Evolutionary conservation across 2,888 invertebrate genomes (phyloP).

Genomic region (Chrysina gloriosa): DNA sequence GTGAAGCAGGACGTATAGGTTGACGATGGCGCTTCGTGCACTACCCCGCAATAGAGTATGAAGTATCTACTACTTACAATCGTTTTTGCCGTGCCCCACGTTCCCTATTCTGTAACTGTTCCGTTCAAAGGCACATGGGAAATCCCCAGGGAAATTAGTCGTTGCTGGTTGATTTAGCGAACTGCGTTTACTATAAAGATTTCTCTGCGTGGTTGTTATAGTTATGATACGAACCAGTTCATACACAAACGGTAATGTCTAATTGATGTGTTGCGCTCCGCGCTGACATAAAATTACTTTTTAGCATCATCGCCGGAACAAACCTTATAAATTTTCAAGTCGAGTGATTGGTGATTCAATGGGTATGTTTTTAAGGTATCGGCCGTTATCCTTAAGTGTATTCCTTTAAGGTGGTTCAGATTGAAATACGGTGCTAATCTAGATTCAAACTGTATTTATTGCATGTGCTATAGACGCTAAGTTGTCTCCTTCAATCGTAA

Average conservation of each 20-base stretch:
- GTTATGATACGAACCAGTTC: conserved; percentile 23
- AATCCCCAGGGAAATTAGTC: conserved; percentile 32
- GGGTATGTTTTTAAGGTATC: no score
- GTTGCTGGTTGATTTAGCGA: conserved; percentile 15
- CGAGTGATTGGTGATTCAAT: background rate
- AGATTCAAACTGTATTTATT: background rate
- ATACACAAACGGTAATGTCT: conserved; percentile 31
- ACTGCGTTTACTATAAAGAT: conserved; percentile 19
- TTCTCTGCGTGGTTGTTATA: conserved; percentile 17
- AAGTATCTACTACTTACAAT: conserved; percentile 6
- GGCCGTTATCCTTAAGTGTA: no score
- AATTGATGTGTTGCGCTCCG: conserved; percentile 25
- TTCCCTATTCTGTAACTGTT: background rate
- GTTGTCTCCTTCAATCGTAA: no score
- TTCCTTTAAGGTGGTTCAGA: background rate
- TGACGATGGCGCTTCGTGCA: conserved; percentile 6
- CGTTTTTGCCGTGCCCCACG: background rate
- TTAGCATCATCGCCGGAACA: conserved; percentile 14
- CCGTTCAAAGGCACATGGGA: conserved; percentile 4
- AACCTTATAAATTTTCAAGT: conserved; percentile 10
- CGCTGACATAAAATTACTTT: conserved; percentile 25
- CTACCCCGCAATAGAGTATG: background rate
- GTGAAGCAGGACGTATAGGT: background rate
- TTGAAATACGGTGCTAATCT: background rate
- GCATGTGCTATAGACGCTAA: no score